Conservation (phyloP, 2,888 invertebrate species). For the Trilocha varians region DNA sequence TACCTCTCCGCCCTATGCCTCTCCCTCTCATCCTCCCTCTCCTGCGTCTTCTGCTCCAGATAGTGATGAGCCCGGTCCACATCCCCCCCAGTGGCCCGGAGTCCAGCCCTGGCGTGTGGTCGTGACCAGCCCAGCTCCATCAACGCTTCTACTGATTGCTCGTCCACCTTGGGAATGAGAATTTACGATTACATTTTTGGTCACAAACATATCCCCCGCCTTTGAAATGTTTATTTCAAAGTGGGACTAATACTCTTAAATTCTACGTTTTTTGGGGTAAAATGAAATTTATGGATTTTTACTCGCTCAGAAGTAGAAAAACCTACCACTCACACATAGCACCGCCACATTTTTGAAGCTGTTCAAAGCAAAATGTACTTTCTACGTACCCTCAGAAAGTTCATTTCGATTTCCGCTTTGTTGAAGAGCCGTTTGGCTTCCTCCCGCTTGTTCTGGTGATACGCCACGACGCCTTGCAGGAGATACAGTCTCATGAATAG, state of each 20-base stretch:
- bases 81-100: constrained; percentile 59
- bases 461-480: constrained; percentile 84
- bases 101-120: constrained; percentile 79
- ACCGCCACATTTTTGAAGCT: no score
- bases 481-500: constrained; percentile 84
- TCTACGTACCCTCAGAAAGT: constrained; percentile 66
- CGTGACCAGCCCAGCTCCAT: constrained; percentile 76
- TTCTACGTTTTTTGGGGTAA: no score
- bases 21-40: constrained; percentile 53
- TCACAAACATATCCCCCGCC: no score
- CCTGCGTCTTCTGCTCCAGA: constrained; percentile 72
- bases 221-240: no score
- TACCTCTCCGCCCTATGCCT: constrained; percentile 17
- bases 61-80: constrained; percentile 76
- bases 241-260: no score
- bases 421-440: constrained; percentile 76
- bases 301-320: no score
- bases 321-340: no score
- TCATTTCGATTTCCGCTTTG: constrained; percentile 77
- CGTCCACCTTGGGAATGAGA: no score
- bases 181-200: no score
- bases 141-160: constrained; percentile 31
- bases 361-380: no score
- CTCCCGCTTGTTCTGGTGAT: constrained; percentile 80
- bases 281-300: no score